Evolutionary conservation across 2,797 vertebrate genomes (phyloP).

Genomic region (Phalanger gymnotis): DNA sequence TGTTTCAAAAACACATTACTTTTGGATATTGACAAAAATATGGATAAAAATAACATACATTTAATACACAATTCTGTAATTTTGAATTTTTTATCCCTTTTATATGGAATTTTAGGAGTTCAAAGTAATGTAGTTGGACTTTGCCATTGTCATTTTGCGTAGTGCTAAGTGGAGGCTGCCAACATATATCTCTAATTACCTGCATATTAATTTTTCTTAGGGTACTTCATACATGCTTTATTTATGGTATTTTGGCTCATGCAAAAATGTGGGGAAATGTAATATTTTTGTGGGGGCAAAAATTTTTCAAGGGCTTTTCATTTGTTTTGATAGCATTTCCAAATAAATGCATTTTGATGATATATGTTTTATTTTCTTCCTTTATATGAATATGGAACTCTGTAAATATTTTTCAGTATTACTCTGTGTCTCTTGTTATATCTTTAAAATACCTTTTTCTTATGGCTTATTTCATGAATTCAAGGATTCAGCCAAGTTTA

Average conservation of each 20-base stretch:
- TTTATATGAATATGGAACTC: neutral
- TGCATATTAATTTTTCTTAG: neutral
- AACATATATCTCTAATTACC: neutral
- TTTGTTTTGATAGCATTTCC: neutral
- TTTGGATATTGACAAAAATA: neutral
- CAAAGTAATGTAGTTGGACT: neutral
- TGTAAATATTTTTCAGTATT: neutral
- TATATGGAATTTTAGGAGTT: neutral
- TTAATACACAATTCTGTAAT: neutral
- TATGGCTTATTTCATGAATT: neutral
- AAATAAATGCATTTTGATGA: neutral
- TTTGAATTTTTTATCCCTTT: neutral
- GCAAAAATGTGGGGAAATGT: neutral
- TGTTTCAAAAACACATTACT: neutral
- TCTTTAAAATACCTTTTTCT: neutral
- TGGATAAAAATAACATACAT: neutral
- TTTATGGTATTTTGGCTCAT: neutral
- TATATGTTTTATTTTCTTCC: neutral
- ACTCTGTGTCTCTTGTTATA: neutral
- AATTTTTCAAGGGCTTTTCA: neutral
- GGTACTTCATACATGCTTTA: neutral
- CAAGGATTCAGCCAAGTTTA: neutral
- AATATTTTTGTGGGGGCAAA: neutral
- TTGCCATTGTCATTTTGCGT: neutral
- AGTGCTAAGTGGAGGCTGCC: neutral